A percentile compares a stretch with the other conserved stretches of the same genome.
phyloP scores from a whole-genome alignment of 2,888 invertebrate species.

The Drosophila helvetica region DNA sequence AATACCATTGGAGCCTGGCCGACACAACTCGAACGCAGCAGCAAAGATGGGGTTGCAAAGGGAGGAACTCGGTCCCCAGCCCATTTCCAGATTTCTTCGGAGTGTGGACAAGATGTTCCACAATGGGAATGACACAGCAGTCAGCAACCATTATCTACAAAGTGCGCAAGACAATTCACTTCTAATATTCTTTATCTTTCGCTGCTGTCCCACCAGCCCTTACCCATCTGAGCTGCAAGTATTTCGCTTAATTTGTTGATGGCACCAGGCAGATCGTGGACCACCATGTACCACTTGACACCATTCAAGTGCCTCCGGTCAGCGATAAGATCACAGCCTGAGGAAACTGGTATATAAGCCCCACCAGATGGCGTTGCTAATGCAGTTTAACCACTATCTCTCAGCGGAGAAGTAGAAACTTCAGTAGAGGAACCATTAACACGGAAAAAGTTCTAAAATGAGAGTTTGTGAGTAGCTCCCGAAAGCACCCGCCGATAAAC shows the following conservation, averaged over 20 bases:
- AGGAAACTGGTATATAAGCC: conserved; percentile 16
- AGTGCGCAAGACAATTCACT: neutral
- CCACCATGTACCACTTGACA: conserved; percentile 22
- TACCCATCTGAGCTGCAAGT: neutral
- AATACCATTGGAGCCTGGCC: conserved; percentile 62
- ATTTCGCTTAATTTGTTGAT: conserved; percentile 21
- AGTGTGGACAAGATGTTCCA: neutral
- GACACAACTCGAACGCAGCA: conserved; percentile 2
- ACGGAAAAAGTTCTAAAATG: conserved; percentile 36
- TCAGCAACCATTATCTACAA: neutral
- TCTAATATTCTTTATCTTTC: neutral
- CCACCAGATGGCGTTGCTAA: neutral
- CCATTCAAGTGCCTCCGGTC: conserved; percentile 16
- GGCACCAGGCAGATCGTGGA: conserved; percentile 8
- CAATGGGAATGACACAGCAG: neutral
- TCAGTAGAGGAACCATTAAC: conserved; percentile 19
- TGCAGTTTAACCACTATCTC: conserved; percentile 9
- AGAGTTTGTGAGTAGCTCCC: conserved; percentile 49
- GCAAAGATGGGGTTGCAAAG: neutral
- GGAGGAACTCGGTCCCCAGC: neutral
- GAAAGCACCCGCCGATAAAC: neutral
- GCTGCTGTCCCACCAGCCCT: conserved; percentile 5
- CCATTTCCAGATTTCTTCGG: neutral
- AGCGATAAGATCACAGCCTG: conserved; percentile 39
- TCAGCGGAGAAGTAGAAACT: conserved; percentile 39